These are phyloP conservation scores for Thymelicus lineola DNA, from an alignment of 2,888 invertebrate species.

Conservation along the genomic window DNA sequence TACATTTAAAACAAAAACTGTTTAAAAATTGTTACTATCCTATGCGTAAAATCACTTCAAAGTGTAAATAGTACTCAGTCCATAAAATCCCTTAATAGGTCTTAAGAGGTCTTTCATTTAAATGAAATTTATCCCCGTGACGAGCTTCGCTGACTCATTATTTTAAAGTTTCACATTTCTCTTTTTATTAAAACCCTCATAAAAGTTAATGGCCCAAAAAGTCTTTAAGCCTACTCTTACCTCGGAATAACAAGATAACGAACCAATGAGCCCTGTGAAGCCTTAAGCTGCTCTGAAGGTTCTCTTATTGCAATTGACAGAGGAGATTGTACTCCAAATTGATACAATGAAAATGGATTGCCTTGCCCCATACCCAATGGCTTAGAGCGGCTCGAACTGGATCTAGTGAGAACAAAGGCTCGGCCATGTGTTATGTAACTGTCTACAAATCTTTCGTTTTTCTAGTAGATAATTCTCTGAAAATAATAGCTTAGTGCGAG, in stretches of 20 bases:
- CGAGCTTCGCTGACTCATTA: constrained; percentile 20
- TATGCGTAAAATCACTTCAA: constrained; percentile 4
- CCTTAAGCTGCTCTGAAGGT: constrained; percentile 13
- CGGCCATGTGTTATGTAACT: constrained; percentile 25
- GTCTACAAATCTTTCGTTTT: background rate
- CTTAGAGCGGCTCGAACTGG: constrained; percentile 22
- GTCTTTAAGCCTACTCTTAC: constrained; percentile 4
- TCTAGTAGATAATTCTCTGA: background rate
- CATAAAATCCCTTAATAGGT: constrained; percentile 23
- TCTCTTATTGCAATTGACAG: constrained; percentile 37
- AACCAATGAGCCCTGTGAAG: constrained; percentile 12
- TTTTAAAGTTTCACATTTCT: constrained; percentile 25
- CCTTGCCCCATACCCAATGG: constrained; percentile 26
- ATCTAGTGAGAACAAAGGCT: constrained; percentile 6
- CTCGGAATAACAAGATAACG: constrained; percentile 14
- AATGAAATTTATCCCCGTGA: constrained; percentile 26
- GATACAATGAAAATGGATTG: constrained; percentile 41
- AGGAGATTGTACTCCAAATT: constrained; percentile 30
- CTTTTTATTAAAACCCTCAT: constrained; percentile 27
- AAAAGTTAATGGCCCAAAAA: constrained; percentile 29
- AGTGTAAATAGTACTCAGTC: constrained; percentile 9
- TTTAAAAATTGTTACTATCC: no score
- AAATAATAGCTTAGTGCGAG: background rate
- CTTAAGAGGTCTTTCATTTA: constrained; percentile 26
- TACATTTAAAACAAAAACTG: no score